These are phyloP conservation scores for Sebastes cheni DNA, from an alignment of 2,797 vertebrate genomes.

Conservation along the genomic window DNA sequence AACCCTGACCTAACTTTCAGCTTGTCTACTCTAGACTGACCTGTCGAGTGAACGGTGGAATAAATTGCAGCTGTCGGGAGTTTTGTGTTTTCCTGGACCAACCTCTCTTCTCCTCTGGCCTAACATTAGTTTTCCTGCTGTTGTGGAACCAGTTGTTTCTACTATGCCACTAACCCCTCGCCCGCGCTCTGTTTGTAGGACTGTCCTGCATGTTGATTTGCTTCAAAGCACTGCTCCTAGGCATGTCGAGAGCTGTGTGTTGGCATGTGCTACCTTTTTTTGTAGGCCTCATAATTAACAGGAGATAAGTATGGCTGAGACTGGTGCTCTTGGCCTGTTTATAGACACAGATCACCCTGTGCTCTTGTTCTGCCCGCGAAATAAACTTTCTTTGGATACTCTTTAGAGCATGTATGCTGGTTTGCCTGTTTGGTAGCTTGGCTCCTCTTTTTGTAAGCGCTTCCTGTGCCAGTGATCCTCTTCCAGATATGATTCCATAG, in stretches of 20 bases:
- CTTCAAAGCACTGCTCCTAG: background rate
- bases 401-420: background rate
- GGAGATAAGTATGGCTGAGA: too few relatives aligned
- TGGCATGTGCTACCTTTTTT: background rate
- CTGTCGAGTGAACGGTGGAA: background rate
- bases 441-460: background rate
- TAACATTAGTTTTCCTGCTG: background rate
- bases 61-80: background rate
- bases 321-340: background rate
- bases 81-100: background rate
- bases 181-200: background rate
- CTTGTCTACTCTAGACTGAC: background rate
- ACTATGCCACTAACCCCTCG: slow-evolving; percentile 3
- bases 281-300: background rate
- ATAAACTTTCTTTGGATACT: background rate
- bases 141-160: background rate
- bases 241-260: background rate
- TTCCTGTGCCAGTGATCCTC: background rate
- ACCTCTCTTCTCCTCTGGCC: background rate
- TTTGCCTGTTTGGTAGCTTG: background rate
- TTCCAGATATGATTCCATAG: background rate
- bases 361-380: background rate
- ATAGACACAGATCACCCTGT: background rate
- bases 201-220: slow-evolving; percentile 7
- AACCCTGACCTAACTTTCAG: background rate